Percentiles rank a stretch among this genome's conserved stretches.
phyloP scores from a whole-genome alignment of 2,113 vertebrate genomes.

The Synchiropus splendidus region DNA sequence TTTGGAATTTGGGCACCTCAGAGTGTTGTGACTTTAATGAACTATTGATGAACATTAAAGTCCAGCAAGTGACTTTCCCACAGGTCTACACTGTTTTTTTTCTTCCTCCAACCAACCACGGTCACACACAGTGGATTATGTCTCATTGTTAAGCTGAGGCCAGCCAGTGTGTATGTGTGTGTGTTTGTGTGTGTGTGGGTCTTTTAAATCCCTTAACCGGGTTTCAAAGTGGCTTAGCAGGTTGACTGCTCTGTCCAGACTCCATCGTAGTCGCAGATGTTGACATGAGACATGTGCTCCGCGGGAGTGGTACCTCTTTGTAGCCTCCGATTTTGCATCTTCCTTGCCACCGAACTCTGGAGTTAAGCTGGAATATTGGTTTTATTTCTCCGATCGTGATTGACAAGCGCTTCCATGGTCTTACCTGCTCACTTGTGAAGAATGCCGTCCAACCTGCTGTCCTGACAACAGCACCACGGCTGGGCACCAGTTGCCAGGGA shows the following conservation, averaged over 20 bases:
- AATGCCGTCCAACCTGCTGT: constrained; percentile 15
- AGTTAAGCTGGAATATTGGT: constrained; percentile 1
- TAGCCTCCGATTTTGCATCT: constrained; percentile 3
- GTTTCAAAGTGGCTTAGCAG: constrained; percentile 63
- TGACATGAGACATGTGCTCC: constrained; percentile 22
- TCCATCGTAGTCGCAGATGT: constrained; percentile 12
- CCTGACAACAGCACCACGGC: constrained; percentile 49
- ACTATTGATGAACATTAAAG: no score
- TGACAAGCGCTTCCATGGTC: neutral
- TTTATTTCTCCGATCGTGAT: no score
- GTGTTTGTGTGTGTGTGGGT: constrained; percentile 16
- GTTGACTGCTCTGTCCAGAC: constrained; percentile 27
- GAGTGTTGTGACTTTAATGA: no score
- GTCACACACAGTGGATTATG: constrained; percentile 44
- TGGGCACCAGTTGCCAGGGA: constrained; percentile 38
- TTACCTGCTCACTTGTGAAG: constrained; percentile 8
- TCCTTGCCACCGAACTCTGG: no score
- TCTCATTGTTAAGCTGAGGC: constrained; percentile 34
- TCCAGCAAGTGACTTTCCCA: no score
- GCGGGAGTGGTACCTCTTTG: neutral
- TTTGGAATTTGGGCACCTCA: no score
- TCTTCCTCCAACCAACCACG: no score
- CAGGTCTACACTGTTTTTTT: no score
- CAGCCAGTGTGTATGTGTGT: constrained; percentile 11
- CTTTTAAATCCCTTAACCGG: constrained; percentile 53